Evolutionary conservation across 2,888 invertebrate species (phyloP).

Genomic region (Aleiodes testaceus): DNA sequence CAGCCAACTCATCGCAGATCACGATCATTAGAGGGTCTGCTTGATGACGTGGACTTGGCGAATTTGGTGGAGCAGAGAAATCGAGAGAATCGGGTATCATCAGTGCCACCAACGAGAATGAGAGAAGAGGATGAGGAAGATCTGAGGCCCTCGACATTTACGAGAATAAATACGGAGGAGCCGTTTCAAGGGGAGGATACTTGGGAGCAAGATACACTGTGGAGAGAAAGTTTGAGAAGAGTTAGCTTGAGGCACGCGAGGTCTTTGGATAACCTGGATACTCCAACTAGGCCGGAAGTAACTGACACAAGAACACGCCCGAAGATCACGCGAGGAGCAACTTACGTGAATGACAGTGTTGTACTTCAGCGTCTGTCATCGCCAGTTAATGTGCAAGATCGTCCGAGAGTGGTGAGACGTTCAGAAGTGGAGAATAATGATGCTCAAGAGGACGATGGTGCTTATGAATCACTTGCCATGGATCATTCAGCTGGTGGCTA

Average conservation of each 20-base stretch:
- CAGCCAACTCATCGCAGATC: constrained; percentile 73
- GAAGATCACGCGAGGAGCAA: constrained; percentile 82
- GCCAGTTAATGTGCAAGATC: constrained; percentile 58
- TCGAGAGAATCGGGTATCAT: constrained; percentile 53
- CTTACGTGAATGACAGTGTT: constrained; percentile 85
- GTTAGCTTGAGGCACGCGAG: constrained; percentile 88
- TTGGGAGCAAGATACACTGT: constrained; percentile 88
- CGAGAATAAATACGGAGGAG: constrained; percentile 42
- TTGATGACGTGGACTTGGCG: constrained; percentile 74
- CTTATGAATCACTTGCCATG: constrained; percentile 76
- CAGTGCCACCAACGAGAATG: constrained; percentile 46
- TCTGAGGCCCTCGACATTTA: constrained; percentile 31
- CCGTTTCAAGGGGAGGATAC: constrained; percentile 76
- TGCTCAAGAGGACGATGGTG: constrained; percentile 74
- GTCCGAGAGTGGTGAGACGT: constrained; percentile 42
- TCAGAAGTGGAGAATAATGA: constrained; percentile 66
- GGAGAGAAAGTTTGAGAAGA: constrained; percentile 86
- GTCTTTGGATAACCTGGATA: constrained; percentile 87
- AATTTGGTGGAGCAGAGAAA: constrained; percentile 62
- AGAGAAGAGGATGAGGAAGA: constrained; percentile 41
- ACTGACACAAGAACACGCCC: constrained; percentile 60
- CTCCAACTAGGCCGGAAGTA: constrained; percentile 54
- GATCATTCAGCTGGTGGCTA: constrained; percentile 68
- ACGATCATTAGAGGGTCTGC: constrained; percentile 77
- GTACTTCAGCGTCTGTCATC: constrained; percentile 74